Evolutionary conservation across 2,113 vertebrate species (phyloP).

Genomic region (Sakesphorus luctuosus): DNA sequence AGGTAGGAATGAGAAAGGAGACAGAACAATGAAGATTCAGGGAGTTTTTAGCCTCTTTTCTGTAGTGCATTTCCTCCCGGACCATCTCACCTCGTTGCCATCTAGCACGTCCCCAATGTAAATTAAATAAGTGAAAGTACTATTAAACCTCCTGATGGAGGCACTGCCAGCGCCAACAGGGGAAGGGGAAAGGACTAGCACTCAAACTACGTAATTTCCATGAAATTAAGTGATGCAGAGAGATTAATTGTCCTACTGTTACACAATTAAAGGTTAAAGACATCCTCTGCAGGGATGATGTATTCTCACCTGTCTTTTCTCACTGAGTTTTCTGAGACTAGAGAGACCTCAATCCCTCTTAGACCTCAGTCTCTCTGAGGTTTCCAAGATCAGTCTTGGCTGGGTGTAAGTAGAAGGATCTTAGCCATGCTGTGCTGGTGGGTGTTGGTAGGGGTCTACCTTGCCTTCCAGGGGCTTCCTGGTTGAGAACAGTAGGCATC

Average conservation of each 20-base stretch:
- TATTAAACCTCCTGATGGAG: conserved; percentile 14
- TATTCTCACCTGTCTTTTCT: neutral
- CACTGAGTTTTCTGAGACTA: neutral
- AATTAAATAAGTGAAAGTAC: conserved; percentile 32
- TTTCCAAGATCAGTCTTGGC: neutral
- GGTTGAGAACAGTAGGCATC: neutral
- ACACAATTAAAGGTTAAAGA: neutral
- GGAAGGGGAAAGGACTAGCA: neutral
- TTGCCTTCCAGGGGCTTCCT: neutral
- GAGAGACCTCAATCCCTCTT: neutral
- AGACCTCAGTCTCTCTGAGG: neutral
- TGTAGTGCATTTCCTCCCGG: neutral
- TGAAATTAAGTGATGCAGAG: neutral
- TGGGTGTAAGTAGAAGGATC: neutral
- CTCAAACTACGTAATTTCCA: neutral
- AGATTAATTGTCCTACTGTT: neutral
- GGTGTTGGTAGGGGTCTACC: neutral
- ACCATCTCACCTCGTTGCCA: neutral
- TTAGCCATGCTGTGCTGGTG: neutral
- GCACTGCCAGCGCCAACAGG: neutral
- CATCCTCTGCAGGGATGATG: neutral
- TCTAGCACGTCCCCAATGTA: conserved; percentile 1
- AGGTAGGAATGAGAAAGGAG: neutral
- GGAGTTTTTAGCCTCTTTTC: neutral
- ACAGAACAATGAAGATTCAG: neutral